Evolutionary conservation across 2,113 vertebrate species (phyloP).

Genomic region (Ictalurus punctatus): DNA sequence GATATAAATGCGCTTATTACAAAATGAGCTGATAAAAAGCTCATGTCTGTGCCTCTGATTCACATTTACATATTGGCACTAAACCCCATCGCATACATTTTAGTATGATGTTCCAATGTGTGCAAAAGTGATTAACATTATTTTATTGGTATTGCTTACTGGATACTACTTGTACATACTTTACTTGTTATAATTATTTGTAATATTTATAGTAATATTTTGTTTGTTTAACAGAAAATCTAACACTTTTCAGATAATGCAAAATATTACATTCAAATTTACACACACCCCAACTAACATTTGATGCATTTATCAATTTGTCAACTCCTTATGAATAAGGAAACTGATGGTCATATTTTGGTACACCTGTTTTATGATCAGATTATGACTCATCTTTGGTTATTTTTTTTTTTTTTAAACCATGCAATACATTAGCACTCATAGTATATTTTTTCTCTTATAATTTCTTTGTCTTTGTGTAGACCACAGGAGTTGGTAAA

Average conservation of each 20-base stretch:
- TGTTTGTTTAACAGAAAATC: neutral
- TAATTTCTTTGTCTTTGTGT: neutral
- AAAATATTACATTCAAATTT: neutral
- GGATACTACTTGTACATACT: neutral
- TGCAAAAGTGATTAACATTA: neutral
- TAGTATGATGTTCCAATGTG: neutral
- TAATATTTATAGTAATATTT: neutral
- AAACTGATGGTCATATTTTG: neutral
- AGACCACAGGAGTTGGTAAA: neutral
- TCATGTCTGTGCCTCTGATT: neutral
- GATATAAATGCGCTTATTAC: neutral
- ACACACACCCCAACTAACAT: neutral
- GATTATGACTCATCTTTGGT: neutral
- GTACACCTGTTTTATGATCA: neutral
- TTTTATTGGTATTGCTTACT: neutral
- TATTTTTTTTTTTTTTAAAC: no score
- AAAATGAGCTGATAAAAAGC: slow-evolving; percentile 12
- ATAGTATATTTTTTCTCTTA: neutral
- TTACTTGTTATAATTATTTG: neutral
- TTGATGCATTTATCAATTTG: neutral
- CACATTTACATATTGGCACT: neutral
- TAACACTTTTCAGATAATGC: neutral
- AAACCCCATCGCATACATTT: neutral
- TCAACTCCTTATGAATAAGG: neutral
- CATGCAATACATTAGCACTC: neutral